Evolutionary conservation across 1,140 invertebrate species (phyloP).

Genomic region (Drosophila persimilis): DNA sequence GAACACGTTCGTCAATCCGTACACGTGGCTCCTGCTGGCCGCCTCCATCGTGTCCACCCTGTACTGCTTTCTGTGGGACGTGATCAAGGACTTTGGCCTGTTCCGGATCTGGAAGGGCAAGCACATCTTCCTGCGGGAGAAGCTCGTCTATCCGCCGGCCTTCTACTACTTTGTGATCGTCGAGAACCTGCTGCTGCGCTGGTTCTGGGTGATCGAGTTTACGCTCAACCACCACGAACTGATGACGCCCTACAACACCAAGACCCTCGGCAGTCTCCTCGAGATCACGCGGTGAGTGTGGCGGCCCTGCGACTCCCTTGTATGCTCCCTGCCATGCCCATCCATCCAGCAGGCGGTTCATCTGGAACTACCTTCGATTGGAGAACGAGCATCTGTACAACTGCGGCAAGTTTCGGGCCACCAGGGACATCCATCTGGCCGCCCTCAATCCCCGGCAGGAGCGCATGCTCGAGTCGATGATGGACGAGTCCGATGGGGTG

Average conservation of each 20-base stretch:
- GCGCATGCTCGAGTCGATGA: conserved; percentile 60
- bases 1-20: conserved; percentile 88
- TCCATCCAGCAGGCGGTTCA: conserved; percentile 60
- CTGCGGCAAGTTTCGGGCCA: conserved; percentile 63
- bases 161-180: conserved; percentile 99
- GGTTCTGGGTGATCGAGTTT: conserved; percentile 94
- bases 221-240: conserved; percentile 88
- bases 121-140: conserved; percentile 89
- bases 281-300: conserved; percentile 72
- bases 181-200: conserved; percentile 96
- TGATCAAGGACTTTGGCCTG: conserved; percentile 98
- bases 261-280: conserved; percentile 51
- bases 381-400: conserved; percentile 71
- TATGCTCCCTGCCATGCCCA: not conserved
- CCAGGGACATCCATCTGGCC: conserved; percentile 63
- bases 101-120: conserved; percentile 92
- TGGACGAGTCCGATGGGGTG: conserved; percentile 55
- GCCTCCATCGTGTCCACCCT: conserved; percentile 90
- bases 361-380: conserved; percentile 73
- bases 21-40: conserved; percentile 90
- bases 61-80: conserved; percentile 96
- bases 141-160: conserved; percentile 89
- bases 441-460: conserved; percentile 61
- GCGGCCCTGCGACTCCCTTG: not conserved
- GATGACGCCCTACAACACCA: conserved; percentile 50